phyloP scores from a whole-genome alignment of 2,888 invertebrate genomes.

The Didymodactylos carnosus region DNA sequence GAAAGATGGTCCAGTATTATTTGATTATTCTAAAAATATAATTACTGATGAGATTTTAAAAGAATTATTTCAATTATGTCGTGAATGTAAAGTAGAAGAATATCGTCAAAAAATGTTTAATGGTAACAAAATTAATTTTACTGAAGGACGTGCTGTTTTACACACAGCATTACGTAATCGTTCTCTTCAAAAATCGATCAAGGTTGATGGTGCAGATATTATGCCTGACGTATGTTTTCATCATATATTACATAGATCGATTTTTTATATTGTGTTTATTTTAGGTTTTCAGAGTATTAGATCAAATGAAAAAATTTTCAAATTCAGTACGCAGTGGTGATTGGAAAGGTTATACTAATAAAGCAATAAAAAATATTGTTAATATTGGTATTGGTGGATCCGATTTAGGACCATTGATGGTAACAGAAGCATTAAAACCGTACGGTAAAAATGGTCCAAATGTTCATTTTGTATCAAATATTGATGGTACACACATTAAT shows the following conservation, averaged over 20 bases:
- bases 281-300: slow-evolving; percentile 57
- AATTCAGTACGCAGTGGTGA: slow-evolving; percentile 45
- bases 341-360: slow-evolving; percentile 62
- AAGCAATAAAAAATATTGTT: slow-evolving; percentile 80
- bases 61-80: slow-evolving; percentile 56
- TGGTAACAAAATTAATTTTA: slow-evolving; percentile 90
- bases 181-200: slow-evolving; percentile 48
- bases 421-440: slow-evolving; percentile 83
- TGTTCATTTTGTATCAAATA: slow-evolving; percentile 89
- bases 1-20: slow-evolving; percentile 68
- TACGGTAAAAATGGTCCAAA: slow-evolving; percentile 60
- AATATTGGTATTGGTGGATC: slow-evolving; percentile 99
- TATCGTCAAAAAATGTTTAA: slow-evolving; percentile 72
- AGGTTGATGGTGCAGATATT: slow-evolving; percentile 68
- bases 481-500: slow-evolving; percentile 92
- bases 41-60: slow-evolving; percentile 55
- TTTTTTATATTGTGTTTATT: neutral
- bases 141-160: slow-evolving; percentile 80
- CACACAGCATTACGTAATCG: slow-evolving; percentile 81
- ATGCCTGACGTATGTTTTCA: slow-evolving; percentile 19
- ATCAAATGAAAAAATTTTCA: slow-evolving; percentile 82
- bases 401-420: slow-evolving; percentile 94
- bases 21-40: slow-evolving; percentile 92
- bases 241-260: neutral
- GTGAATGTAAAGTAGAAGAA: slow-evolving; percentile 56